These are phyloP conservation scores for Tupaia tana DNA, from an alignment of 2,113 vertebrate genomes.

Conservation along the genomic window DNA sequence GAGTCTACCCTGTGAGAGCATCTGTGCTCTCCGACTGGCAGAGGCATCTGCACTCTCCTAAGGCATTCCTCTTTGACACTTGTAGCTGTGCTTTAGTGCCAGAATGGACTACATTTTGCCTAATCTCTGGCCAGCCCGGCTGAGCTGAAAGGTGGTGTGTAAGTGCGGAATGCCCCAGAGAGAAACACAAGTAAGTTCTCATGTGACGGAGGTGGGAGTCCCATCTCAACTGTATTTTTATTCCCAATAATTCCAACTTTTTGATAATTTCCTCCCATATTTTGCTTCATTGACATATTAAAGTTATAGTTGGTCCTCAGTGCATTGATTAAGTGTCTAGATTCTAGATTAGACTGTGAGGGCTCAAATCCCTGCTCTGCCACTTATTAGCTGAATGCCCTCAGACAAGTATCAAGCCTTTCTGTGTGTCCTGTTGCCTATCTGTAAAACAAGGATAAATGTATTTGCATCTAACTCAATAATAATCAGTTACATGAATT, in stretches of 20 bases:
- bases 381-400: not conserved
- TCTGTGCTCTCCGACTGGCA: accelerated
- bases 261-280: not conserved
- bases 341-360: not conserved
- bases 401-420: not conserved
- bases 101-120: not conserved
- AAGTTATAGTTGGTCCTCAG: not conserved
- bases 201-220: not conserved
- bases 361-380: not conserved
- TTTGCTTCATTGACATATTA: not conserved
- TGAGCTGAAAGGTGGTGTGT: not conserved
- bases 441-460: not conserved
- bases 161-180: not conserved
- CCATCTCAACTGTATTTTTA: not conserved
- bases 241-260: not conserved
- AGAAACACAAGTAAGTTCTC: not conserved
- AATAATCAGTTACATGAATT: not conserved
- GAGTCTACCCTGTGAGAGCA: not conserved
- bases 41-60: no score
- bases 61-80: not conserved
- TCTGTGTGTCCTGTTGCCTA: not conserved
- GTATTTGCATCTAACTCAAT: not conserved
- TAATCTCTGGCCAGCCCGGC: not conserved
- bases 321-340: not conserved
- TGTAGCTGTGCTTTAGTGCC: not conserved